phyloP scores from a whole-genome alignment of 1,140 invertebrate genomes.

The Polypedilum pembai region DNA sequence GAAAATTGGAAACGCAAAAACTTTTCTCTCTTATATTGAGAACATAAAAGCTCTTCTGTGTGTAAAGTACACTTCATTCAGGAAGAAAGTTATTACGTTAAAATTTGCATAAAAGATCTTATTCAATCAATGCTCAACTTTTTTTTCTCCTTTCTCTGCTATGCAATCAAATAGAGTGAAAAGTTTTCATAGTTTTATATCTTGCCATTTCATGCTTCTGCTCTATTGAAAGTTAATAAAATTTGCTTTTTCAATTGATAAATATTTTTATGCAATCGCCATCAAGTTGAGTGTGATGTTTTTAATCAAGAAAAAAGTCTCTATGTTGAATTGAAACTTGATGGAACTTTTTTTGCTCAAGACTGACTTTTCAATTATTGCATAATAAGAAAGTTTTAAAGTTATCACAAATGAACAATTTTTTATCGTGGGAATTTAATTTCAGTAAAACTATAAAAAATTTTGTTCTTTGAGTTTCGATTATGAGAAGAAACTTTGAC shows the following conservation, averaged over 20 bases:
- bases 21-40: too few relatives aligned
- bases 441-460: too few relatives aligned
- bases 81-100: slow-evolving; percentile 18
- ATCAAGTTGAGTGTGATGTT: too few relatives aligned
- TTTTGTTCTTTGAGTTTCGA: too few relatives aligned
- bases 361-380: too few relatives aligned
- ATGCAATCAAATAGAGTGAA: background rate
- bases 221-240: background rate
- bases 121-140: background rate
- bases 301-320: too few relatives aligned
- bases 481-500: too few relatives aligned
- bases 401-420: too few relatives aligned
- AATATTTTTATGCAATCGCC: background rate
- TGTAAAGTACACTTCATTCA: background rate
- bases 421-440: too few relatives aligned
- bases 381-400: too few relatives aligned
- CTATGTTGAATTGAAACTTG: too few relatives aligned
- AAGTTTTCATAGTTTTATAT: background rate
- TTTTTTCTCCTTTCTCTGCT: background rate
- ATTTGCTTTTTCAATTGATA: slow-evolving; percentile 18
- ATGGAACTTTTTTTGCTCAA: too few relatives aligned
- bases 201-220: background rate
- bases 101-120: slow-evolving; percentile 14
- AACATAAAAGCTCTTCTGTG: background rate
- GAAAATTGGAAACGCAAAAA: background rate